Conservation (phyloP, 2,113 vertebrate species). For the Neomonachus schauinslandi region DNA sequence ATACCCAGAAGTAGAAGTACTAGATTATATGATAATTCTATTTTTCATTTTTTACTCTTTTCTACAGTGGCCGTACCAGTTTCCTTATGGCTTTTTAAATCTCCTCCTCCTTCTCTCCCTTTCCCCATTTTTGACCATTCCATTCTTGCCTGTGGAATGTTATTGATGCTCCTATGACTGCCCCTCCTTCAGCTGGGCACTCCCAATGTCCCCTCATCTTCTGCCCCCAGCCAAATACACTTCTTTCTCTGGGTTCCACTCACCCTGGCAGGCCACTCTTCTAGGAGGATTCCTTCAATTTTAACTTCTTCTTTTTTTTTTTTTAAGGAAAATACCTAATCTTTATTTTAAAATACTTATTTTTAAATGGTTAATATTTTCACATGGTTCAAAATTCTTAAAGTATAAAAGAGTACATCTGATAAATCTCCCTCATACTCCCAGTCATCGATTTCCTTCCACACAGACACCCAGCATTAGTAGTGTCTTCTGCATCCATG, state of each 20-base stretch:
- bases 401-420: neutral
- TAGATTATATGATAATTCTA: neutral
- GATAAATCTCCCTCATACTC: neutral
- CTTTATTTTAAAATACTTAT: neutral
- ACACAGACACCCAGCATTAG: neutral
- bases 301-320: neutral
- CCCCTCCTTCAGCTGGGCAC: too few relatives aligned
- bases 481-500: neutral
- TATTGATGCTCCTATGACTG: neutral
- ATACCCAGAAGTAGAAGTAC: neutral
- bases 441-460: neutral
- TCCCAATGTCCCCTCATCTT: neutral
- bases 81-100: neutral
- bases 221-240: neutral
- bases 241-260: neutral
- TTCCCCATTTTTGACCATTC: neutral
- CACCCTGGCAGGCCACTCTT: neutral
- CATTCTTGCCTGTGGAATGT: neutral
- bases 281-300: neutral
- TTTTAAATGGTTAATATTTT: neutral
- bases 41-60: neutral
- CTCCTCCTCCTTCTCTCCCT: neutral
- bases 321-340: neutral
- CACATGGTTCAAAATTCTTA: neutral
- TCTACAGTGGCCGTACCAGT: neutral